A percentile compares a stretch with the other conserved stretches of the same genome.
These are phyloP conservation scores for Mizuhopecten yessoensis DNA, from an alignment of 1,140 invertebrate genomes.

Conservation along the genomic window DNA sequence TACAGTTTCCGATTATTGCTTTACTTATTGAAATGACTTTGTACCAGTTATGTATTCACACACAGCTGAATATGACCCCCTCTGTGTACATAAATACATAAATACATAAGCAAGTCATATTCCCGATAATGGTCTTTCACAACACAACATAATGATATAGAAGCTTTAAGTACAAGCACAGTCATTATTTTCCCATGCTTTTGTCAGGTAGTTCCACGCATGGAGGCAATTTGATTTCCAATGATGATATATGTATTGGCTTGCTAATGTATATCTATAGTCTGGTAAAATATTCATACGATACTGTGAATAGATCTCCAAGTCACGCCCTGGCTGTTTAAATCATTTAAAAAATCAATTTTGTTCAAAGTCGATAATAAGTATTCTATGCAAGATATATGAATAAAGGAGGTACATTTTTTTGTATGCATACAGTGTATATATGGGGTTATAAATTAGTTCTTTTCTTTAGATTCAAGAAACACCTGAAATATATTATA, in stretches of 20 bases:
- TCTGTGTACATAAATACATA: too few species aligned
- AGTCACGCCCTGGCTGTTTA: background rate
- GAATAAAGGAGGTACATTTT: too few species aligned
- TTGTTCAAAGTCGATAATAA: slow-evolving; percentile 14
- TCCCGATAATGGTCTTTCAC: background rate
- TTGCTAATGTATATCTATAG: background rate
- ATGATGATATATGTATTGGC: background rate
- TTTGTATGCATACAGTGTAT: background rate
- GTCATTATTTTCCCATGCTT: background rate
- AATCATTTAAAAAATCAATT: slow-evolving; percentile 21
- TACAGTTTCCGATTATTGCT: too few species aligned
- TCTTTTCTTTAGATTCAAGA: too few species aligned
- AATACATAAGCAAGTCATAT: too few species aligned
- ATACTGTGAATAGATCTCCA: background rate
- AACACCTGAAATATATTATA: too few species aligned
- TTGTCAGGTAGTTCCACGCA: too few species aligned
- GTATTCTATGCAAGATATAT: background rate
- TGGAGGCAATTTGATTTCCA: background rate
- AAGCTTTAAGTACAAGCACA: background rate
- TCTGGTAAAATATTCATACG: background rate
- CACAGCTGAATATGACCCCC: too few species aligned
- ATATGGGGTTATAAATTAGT: too few species aligned
- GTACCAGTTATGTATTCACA: too few species aligned
- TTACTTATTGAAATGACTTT: too few species aligned
- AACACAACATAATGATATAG: too few species aligned